Evolutionary conservation across 2,113 vertebrate genomes (phyloP).

Genomic region (Gallinago media): DNA sequence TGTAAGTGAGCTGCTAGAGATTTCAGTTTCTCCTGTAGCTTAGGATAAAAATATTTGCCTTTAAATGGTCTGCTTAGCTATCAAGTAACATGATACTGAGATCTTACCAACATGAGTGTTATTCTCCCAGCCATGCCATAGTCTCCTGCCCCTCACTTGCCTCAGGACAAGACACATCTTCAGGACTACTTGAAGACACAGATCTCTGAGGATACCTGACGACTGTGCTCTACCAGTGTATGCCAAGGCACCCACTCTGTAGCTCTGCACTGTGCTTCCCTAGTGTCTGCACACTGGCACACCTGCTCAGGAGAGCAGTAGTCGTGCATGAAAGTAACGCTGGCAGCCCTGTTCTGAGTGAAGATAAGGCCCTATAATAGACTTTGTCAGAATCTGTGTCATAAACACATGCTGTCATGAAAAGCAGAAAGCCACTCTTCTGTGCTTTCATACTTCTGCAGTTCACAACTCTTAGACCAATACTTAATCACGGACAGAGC

Average conservation of each 20-base stretch:
- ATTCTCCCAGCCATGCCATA: not conserved
- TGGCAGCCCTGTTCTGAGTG: slow-evolving; percentile 2
- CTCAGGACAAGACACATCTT: not conserved
- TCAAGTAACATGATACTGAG: not conserved
- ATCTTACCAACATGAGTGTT: not conserved
- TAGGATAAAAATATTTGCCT: not conserved
- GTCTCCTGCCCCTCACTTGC: not conserved
- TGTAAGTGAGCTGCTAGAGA: not conserved
- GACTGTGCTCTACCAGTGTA: not conserved
- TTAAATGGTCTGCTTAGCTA: not conserved
- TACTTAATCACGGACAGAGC: not conserved
- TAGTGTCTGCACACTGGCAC: fast-evolving
- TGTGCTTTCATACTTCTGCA: not conserved
- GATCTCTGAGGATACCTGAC: not conserved
- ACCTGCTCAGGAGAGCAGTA: not conserved
- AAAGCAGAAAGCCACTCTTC: slow-evolving; percentile 17
- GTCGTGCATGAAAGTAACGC: not conserved
- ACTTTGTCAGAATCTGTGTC: not conserved
- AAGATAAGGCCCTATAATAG: slow-evolving; percentile 18
- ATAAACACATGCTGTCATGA: slow-evolving; percentile 3
- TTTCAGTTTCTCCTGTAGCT: not conserved
- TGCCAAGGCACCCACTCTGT: too few species aligned
- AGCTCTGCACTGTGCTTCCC: not conserved
- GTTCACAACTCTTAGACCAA: not conserved
- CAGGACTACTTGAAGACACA: not conserved